Percentiles rank a stretch among this genome's conserved stretches.
Conservation (phyloP, 1,140 invertebrate genomes). For the Dendrolimus kikuchii region DNA sequence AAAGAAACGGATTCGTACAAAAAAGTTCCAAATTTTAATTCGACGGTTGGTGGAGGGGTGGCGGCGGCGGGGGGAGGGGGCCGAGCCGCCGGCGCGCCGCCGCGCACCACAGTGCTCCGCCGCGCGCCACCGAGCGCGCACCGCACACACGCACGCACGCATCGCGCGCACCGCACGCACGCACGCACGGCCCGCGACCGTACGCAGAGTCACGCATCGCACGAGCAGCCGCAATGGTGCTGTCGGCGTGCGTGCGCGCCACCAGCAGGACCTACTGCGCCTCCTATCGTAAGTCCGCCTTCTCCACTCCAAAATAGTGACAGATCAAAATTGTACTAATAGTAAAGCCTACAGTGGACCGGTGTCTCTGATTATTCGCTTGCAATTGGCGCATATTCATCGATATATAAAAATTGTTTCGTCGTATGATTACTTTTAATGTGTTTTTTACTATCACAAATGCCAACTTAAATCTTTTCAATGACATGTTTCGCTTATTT, state of each 20-base stretch:
- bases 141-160: slow-evolving; percentile 13
- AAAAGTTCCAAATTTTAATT: slow-evolving; percentile 63
- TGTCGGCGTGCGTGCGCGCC: slow-evolving; percentile 61
- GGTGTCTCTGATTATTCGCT: too few relatives aligned
- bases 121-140: slow-evolving; percentile 10
- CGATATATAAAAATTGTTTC: too few relatives aligned
- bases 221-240: slow-evolving; percentile 34
- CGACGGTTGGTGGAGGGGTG: slow-evolving; percentile 18
- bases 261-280: slow-evolving; percentile 40
- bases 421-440: too few relatives aligned
- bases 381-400: too few relatives aligned
- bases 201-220: not conserved
- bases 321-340: too few relatives aligned
- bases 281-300: slow-evolving; percentile 49
- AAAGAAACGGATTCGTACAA: slow-evolving; percentile 67
- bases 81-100: slow-evolving; percentile 13
- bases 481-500: too few relatives aligned
- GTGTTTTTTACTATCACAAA: too few relatives aligned
- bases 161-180: not conserved
- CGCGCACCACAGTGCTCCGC: slow-evolving; percentile 18
- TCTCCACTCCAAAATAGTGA: too few relatives aligned
- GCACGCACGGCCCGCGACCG: not conserved
- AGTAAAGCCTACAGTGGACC: too few relatives aligned
- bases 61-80: slow-evolving; percentile 7
- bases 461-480: too few relatives aligned